Percentiles rank a stretch among this genome's conserved stretches.
These are phyloP conservation scores for Drosophila novamexicana DNA, from an alignment of 1,140 invertebrate genomes.

Conservation along the genomic window DNA sequence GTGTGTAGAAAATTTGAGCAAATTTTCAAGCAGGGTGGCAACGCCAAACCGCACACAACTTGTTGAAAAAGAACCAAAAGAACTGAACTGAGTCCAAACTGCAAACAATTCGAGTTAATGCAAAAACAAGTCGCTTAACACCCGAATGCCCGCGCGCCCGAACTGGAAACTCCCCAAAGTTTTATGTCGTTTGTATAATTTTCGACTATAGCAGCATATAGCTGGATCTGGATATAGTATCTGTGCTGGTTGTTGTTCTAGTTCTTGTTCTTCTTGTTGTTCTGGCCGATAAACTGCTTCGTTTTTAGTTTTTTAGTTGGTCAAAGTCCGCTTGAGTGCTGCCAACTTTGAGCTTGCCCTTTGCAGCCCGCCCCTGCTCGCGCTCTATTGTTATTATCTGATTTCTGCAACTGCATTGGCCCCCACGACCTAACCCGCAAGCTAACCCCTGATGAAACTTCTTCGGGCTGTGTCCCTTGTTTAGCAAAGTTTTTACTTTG, in stretches of 20 bases:
- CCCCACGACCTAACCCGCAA: conserved; percentile 52
- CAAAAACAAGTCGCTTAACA: conserved; percentile 46
- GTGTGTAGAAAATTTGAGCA: conserved; percentile 36
- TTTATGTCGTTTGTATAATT: conserved; percentile 47
- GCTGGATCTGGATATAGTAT: conserved; percentile 12
- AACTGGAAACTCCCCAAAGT: conserved; percentile 24
- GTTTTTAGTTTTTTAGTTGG: conserved; percentile 19
- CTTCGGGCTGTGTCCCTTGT: conserved; percentile 38
- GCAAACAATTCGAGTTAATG: conserved; percentile 56
- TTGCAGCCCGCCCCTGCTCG: not conserved
- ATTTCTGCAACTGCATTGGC: conserved; percentile 66
- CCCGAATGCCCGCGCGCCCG: not conserved
- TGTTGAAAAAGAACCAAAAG: conserved; percentile 34
- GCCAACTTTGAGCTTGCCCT: conserved; percentile 1
- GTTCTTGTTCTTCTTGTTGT: conserved; percentile 1
- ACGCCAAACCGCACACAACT: conserved; percentile 9
- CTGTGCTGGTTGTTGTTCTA: conserved; percentile 2
- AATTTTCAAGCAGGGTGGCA: conserved; percentile 49
- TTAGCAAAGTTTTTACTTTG: conserved; percentile 61
- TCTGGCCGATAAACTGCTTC: conserved; percentile 42
- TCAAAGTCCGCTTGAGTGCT: conserved; percentile 4
- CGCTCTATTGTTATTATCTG: conserved; percentile 33
- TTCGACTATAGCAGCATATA: conserved; percentile 20
- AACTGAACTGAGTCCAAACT: conserved; percentile 35
- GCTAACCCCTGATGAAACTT: conserved; percentile 5